Percentiles rank a stretch among this genome's conserved stretches.
These are phyloP conservation scores for Rhineura floridana DNA, from an alignment of 2,113 vertebrate genomes.

Conservation along the genomic window DNA sequence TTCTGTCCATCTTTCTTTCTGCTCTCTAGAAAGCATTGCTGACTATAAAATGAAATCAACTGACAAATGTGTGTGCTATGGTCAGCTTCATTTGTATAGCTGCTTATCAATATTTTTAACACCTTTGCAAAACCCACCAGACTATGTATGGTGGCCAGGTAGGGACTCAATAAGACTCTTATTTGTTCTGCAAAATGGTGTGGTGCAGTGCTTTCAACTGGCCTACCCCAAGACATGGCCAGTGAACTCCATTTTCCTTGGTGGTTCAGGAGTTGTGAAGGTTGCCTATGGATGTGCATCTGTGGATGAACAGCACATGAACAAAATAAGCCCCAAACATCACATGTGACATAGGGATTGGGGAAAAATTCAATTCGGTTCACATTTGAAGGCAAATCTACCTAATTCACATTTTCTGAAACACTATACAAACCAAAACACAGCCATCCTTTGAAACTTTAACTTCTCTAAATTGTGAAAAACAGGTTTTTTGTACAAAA, in stretches of 20 bases:
- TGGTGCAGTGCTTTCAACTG: background rate
- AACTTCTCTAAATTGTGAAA: no score
- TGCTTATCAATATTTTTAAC: background rate
- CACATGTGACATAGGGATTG: background rate
- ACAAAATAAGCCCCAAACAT: background rate
- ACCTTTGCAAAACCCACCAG: background rate
- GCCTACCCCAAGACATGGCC: background rate
- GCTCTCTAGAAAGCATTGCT: background rate
- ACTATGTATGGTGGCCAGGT: background rate
- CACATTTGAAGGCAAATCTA: no score
- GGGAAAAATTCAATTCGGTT: no score
- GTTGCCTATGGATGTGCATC: background rate
- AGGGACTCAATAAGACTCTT: background rate
- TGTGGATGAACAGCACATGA: background rate
- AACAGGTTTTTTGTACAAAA: no score
- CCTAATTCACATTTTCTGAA: no score
- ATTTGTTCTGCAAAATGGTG: background rate
- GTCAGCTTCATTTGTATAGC: background rate
- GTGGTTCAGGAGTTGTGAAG: background rate
- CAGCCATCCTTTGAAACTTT: no score
- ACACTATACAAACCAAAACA: no score
- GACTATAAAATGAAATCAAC: background rate
- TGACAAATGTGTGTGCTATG: background rate
- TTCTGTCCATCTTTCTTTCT: conserved; percentile 25
- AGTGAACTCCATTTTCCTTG: background rate